A percentile compares a stretch with the other conserved stretches of the same genome.
These are phyloP conservation scores for Thera britannica DNA, from an alignment of 2,888 invertebrate genomes.

Conservation along the genomic window DNA sequence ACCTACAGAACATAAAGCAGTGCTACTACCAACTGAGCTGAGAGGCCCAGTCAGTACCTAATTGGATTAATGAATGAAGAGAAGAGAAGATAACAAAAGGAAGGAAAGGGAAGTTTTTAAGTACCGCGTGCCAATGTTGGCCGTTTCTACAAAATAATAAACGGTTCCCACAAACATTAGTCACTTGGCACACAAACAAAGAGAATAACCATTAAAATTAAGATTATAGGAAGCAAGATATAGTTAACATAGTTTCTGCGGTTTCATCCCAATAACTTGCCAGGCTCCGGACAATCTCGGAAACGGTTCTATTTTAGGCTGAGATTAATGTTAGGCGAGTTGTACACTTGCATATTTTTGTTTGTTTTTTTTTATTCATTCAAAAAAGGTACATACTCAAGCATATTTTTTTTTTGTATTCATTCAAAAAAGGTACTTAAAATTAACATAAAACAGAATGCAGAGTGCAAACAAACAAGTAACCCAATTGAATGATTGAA, in stretches of 20 bases:
- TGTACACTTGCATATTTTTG: slow-evolving; percentile 25
- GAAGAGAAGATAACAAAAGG: too few relatives aligned
- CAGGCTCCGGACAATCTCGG: slow-evolving; percentile 50
- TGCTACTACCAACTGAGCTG: too few relatives aligned
- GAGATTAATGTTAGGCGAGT: slow-evolving; percentile 48
- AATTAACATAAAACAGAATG: too few relatives aligned
- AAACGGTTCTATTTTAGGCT: slow-evolving; percentile 53
- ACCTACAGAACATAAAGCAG: too few relatives aligned
- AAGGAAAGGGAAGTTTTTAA: too few relatives aligned
- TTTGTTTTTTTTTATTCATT: too few relatives aligned
- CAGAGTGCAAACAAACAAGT: too few relatives aligned
- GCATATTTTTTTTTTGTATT: slow-evolving; percentile 12
- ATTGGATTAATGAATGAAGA: too few relatives aligned
- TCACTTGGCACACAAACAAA: slow-evolving; percentile 44
- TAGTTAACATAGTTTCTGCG: slow-evolving; percentile 48
- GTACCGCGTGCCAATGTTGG: too few relatives aligned
- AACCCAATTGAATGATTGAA: too few relatives aligned
- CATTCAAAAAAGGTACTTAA: too few relatives aligned
- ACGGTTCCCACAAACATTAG: slow-evolving; percentile 1
- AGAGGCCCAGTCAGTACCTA: too few relatives aligned
- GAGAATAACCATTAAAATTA: slow-evolving; percentile 46
- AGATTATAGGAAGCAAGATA: slow-evolving; percentile 32
- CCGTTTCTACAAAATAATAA: not conserved
- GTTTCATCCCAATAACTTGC: slow-evolving; percentile 52
- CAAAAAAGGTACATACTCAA: not conserved